These are phyloP conservation scores for Sinhomidia bicolor DNA, from an alignment of 2,888 invertebrate genomes.

Conservation along the genomic window DNA sequence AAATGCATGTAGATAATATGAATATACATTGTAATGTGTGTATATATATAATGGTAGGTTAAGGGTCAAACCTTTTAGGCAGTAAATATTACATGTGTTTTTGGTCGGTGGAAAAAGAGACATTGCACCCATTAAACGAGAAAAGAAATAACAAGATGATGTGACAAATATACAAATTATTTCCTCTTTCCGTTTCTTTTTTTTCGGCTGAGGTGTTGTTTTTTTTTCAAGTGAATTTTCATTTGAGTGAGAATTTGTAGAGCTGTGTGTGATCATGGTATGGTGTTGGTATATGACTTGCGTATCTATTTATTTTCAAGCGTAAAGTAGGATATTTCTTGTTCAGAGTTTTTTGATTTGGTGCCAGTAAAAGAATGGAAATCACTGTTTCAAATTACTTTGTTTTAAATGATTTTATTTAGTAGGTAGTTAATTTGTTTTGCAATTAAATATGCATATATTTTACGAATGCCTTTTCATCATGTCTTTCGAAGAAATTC, in stretches of 20 bases:
- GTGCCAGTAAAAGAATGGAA: too few species aligned
- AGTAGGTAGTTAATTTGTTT: too few species aligned
- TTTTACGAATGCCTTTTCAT: too few species aligned
- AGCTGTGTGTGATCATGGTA: neutral
- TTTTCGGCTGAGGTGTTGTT: neutral
- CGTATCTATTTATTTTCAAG: too few species aligned
- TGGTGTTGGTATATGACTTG: too few species aligned
- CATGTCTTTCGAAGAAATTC: too few species aligned
- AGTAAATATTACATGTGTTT: conserved; percentile 25
- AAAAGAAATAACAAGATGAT: conserved; percentile 50
- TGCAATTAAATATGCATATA: too few species aligned
- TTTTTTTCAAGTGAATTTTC: neutral
- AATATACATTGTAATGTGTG: neutral
- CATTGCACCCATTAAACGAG: conserved; percentile 58
- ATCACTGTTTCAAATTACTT: too few species aligned
- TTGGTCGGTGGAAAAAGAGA: neutral
- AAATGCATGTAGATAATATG: neutral
- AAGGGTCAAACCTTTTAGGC: conserved; percentile 62
- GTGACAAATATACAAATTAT: conserved; percentile 66
- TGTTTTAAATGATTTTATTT: too few species aligned
- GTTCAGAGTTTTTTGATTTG: too few species aligned
- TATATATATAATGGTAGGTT: conserved; percentile 57
- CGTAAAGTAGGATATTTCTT: too few species aligned
- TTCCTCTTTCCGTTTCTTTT: conserved; percentile 56
- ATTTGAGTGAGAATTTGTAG: neutral